Conservation (phyloP, 2,888 invertebrate species). For the Dolichopus griseipennis region DNA sequence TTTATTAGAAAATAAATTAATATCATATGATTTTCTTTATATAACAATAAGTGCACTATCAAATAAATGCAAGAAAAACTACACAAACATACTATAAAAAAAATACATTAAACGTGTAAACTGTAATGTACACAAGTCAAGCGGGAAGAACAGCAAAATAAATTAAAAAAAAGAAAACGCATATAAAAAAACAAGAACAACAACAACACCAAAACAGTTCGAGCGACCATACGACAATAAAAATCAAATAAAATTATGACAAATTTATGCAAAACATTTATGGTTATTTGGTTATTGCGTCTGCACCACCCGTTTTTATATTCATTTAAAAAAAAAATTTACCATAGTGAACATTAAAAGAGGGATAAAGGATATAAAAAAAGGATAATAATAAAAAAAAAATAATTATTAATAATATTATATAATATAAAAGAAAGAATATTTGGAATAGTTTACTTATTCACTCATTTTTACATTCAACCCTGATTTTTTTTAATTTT, state of each 20-base stretch:
- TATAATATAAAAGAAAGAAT: no score
- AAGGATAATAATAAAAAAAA: not conserved
- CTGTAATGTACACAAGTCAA: not conserved
- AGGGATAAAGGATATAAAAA: constrained; percentile 3
- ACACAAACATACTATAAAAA: no score
- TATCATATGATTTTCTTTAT: no score
- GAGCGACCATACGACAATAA: constrained; percentile 10
- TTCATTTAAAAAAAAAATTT: not conserved
- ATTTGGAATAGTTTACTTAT: no score
- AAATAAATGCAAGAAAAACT: no score
- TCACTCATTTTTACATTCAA: no score
- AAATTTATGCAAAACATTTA: constrained; percentile 24
- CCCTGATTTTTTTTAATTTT: no score
- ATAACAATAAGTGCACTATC: no score
- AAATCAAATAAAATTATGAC: constrained; percentile 24
- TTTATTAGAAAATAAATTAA: no score
- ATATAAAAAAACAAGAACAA: not conserved
- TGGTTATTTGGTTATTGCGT: constrained; percentile 3
- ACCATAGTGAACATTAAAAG: not conserved
- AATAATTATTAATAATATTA: not conserved
- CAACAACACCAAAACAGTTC: not conserved
- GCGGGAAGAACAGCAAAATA: not conserved
- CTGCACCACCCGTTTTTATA: not conserved
- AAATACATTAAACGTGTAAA: no score
- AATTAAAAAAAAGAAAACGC: not conserved